Conservation (phyloP, 2,888 invertebrate species). For the Apotomis turbidana region DNA sequence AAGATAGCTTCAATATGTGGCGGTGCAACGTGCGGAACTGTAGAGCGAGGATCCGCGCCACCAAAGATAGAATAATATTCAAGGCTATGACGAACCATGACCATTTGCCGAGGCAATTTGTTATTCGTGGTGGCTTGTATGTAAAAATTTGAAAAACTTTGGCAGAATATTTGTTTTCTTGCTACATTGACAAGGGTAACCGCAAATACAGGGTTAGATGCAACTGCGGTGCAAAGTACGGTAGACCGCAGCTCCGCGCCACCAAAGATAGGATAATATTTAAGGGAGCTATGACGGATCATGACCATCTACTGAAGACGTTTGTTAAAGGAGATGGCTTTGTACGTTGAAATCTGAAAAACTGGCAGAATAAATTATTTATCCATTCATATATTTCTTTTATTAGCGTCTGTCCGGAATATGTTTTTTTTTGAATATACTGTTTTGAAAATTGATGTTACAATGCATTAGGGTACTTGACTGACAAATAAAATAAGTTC, state of each 20-base stretch:
- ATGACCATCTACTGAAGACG: neutral
- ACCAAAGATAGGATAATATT: slow-evolving; percentile 26
- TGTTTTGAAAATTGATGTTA: too few relatives aligned
- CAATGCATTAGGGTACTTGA: too few relatives aligned
- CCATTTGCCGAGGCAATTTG: neutral
- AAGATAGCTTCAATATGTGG: slow-evolving; percentile 30
- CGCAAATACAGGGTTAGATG: slow-evolving; percentile 20
- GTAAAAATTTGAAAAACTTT: neutral
- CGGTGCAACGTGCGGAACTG: slow-evolving; percentile 45
- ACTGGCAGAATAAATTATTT: too few relatives aligned
- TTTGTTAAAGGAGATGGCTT: neutral
- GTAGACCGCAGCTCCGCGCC: slow-evolving; percentile 48
- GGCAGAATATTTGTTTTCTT: too few relatives aligned
- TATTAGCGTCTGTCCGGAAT: too few relatives aligned
- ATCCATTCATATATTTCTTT: too few relatives aligned
- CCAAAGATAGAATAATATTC: slow-evolving; percentile 23
- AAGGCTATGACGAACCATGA: neutral
- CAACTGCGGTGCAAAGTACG: slow-evolving; percentile 38
- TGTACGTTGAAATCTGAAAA: neutral
- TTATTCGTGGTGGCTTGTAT: neutral
- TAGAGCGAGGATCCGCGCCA: slow-evolving; percentile 47
- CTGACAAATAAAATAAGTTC: too few relatives aligned
- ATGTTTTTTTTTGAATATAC: too few relatives aligned
- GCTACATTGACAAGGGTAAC: slow-evolving; percentile 8
- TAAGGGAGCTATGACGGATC: neutral